Evolutionary conservation across 2,888 invertebrate species (phyloP).

Genomic region (Paralinhomoeus sp.): DNA sequence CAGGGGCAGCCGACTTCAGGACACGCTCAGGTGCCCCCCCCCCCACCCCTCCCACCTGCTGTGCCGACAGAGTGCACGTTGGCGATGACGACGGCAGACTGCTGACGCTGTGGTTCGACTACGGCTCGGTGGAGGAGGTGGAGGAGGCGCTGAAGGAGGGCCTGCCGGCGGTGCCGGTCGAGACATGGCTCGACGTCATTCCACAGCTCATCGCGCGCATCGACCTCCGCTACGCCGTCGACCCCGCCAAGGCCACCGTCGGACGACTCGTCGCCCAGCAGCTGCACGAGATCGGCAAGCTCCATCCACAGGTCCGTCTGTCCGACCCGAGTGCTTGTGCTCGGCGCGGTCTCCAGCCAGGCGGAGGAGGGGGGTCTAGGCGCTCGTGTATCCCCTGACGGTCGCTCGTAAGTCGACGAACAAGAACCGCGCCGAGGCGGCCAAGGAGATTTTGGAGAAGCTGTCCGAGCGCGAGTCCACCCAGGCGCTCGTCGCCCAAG

Average conservation of each 20-base stretch:
- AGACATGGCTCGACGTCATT: conserved; percentile 96
- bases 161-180: conserved; percentile 73
- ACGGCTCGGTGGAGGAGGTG: conserved; percentile 56
- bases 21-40: no score
- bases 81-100: no score
- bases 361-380: conserved; percentile 29
- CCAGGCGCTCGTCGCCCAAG: conserved; percentile 69
- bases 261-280: conserved; percentile 72
- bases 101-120: conserved; percentile 90
- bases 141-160: conserved; percentile 78
- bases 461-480: conserved; percentile 96
- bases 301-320: conserved; percentile 58
- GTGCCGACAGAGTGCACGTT: conserved; percentile 58
- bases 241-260: conserved; percentile 52
- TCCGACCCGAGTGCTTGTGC: no score
- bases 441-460: conserved; percentile 72
- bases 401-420: conserved; percentile 88
- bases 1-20: conserved; percentile 65
- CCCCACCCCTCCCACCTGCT: no score
- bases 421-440: conserved; percentile 57
- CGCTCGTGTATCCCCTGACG: conserved; percentile 82
- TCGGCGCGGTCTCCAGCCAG: no score
- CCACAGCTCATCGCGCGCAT: conserved; percentile 94
- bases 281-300: conserved; percentile 83
- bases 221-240: no score